These are phyloP conservation scores for Microcebus ravelobensis DNA, from an alignment of 2,113 vertebrate species.

Conservation along the genomic window DNA sequence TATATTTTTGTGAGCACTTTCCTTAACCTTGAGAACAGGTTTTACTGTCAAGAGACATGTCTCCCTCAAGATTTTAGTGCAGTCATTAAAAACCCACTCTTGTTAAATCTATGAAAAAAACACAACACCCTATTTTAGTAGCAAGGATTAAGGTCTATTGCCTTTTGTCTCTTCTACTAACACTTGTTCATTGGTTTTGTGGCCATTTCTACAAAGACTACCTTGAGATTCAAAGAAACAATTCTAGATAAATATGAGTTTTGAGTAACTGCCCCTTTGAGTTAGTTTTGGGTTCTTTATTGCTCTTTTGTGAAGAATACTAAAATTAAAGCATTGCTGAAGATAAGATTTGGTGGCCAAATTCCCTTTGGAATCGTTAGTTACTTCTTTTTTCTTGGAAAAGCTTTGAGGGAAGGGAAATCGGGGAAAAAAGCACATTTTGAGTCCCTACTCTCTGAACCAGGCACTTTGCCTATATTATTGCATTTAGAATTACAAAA, in stretches of 20 bases:
- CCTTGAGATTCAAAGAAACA: slow-evolving; percentile 12
- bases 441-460: not conserved
- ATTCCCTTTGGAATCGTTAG: slow-evolving; percentile 8
- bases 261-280: not conserved
- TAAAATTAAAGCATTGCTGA: slow-evolving; percentile 16
- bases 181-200: slow-evolving; percentile 18
- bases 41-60: not conserved
- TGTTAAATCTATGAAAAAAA: slow-evolving; percentile 36
- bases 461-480: not conserved
- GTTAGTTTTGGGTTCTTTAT: not conserved
- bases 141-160: not conserved
- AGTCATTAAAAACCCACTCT: not conserved
- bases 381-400: not conserved
- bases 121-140: not conserved
- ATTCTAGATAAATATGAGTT: not conserved
- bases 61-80: not conserved
- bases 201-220: not conserved
- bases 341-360: not conserved
- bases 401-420: not conserved
- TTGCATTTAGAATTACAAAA: not conserved
- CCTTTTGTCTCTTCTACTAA: slow-evolving; percentile 37
- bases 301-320: not conserved
- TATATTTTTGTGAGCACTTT: not conserved
- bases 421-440: not conserved
- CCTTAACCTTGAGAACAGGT: not conserved